These are phyloP conservation scores for Cheilosia variabilis DNA, from an alignment of 2,888 invertebrate species.

Conservation along the genomic window DNA sequence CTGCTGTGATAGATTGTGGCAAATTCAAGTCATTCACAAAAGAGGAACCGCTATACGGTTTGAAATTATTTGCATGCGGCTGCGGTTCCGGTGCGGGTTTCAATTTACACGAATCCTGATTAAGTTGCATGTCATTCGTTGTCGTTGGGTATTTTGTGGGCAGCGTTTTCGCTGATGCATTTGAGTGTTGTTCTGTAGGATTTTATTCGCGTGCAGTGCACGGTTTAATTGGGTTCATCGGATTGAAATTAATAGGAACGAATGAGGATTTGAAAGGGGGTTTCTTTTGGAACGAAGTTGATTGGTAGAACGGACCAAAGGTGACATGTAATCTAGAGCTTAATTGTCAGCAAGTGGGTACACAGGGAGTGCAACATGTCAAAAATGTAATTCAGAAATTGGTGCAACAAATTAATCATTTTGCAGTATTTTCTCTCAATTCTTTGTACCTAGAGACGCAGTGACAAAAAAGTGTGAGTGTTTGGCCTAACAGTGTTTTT, in stretches of 20 bases:
- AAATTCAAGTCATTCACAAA: conserved; percentile 25
- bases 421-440: not conserved
- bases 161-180: conserved; percentile 26
- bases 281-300: not conserved
- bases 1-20: conserved; percentile 16
- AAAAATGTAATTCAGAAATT: not conserved
- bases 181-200: conserved; percentile 22
- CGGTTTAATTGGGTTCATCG: conserved; percentile 50
- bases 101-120: conserved; percentile 55
- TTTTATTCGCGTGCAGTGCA: conserved; percentile 23
- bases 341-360: not conserved
- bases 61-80: conserved; percentile 45
- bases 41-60: conserved; percentile 8
- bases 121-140: conserved; percentile 44
- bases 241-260: conserved; percentile 34
- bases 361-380: not conserved
- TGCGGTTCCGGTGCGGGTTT: conserved; percentile 21
- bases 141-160: conserved; percentile 28
- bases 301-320: not conserved
- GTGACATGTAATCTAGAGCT: not conserved
- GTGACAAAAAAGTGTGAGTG: too few relatives aligned
- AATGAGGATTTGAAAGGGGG: not conserved
- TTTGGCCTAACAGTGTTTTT: too few relatives aligned
- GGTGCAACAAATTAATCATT: not conserved
- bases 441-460: too few relatives aligned